phyloP scores from a whole-genome alignment of 2,797 vertebrate species.

The Lithobates pipiens region DNA sequence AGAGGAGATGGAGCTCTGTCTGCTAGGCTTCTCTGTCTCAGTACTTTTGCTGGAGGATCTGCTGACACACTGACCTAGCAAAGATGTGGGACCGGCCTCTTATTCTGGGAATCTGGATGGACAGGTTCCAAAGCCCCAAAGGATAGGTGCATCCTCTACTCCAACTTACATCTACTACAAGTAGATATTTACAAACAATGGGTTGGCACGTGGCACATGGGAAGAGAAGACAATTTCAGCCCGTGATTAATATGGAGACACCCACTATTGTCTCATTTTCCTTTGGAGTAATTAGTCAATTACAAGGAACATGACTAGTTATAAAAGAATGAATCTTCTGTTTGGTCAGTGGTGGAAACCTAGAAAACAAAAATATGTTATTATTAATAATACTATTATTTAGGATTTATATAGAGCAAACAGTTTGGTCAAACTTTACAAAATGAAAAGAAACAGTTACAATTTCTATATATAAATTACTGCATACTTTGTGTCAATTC shows the following conservation, averaged over 20 bases:
- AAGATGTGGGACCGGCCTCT: neutral
- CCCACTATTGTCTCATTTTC: neutral
- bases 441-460: too few relatives aligned
- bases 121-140: slow-evolving; percentile 1
- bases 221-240: neutral
- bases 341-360: neutral
- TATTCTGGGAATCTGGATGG: neutral
- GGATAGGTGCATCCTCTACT: neutral
- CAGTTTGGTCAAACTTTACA: too few relatives aligned
- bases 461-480: neutral
- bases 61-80: neutral
- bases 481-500: too few relatives aligned
- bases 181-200: slow-evolving; percentile 30
- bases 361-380: neutral
- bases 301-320: neutral
- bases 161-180: neutral
- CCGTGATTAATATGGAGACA: neutral
- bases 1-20: neutral
- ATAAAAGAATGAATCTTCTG: neutral
- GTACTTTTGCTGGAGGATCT: neutral
- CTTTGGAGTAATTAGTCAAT: neutral
- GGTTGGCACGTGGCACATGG: neutral
- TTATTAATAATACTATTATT: neutral
- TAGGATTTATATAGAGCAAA: too few relatives aligned
- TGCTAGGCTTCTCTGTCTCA: neutral